Evolutionary conservation across 2,797 vertebrate genomes (phyloP).

Genomic region (Gymnothorax javanicus): DNA sequence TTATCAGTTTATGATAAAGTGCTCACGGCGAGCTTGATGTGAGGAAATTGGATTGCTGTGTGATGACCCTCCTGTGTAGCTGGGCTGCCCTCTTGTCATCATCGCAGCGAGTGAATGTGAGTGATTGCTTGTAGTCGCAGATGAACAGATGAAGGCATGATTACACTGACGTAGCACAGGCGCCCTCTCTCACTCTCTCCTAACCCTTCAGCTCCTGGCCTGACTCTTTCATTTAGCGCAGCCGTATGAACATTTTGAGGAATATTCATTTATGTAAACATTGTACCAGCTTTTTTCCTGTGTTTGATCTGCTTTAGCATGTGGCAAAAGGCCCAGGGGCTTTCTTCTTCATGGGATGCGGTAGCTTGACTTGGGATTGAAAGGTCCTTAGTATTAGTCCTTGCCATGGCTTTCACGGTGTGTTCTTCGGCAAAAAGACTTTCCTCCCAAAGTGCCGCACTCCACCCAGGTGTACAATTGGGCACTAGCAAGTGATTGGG

Average conservation of each 20-base stretch:
- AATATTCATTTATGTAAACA: background rate
- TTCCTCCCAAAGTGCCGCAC: too few species aligned
- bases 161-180: background rate
- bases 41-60: slow-evolving; percentile 10
- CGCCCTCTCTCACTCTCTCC: background rate
- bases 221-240: background rate
- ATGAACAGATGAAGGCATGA: background rate
- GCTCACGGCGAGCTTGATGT: background rate
- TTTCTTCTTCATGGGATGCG: background rate
- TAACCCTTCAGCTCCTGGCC: background rate
- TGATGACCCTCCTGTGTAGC: slow-evolving; percentile 21
- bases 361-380: too few species aligned
- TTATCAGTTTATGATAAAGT: slow-evolving; percentile 1
- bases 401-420: too few species aligned
- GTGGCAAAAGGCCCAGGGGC: background rate
- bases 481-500: too few species aligned
- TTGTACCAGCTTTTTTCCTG: too few species aligned
- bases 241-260: background rate
- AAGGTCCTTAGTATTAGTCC: too few species aligned
- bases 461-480: too few species aligned
- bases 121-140: slow-evolving; percentile 13
- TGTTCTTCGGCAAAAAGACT: background rate
- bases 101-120: slow-evolving; percentile 12
- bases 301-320: background rate
- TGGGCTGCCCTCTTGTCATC: slow-evolving; percentile 8